Percentiles rank a stretch among this genome's conserved stretches.
Conservation (phyloP, 2,888 invertebrate species). For the Sphaerophoria rueppellii region DNA sequence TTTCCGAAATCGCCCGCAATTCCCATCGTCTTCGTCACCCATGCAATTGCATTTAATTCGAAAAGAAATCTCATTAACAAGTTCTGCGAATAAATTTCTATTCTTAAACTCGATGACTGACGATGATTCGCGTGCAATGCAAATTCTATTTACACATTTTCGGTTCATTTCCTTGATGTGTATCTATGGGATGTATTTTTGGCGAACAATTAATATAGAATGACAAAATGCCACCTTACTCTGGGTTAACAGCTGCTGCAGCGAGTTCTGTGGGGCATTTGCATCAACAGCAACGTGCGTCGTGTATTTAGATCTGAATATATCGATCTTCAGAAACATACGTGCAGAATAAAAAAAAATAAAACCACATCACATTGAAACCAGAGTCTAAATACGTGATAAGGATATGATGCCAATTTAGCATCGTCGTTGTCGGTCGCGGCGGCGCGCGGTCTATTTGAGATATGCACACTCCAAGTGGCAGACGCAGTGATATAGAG, state of each 20-base stretch:
- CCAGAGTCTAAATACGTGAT: constrained; percentile 22
- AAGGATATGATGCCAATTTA: constrained; percentile 30
- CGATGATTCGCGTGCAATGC: constrained; percentile 50
- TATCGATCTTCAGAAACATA: constrained; percentile 14
- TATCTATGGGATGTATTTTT: constrained; percentile 26
- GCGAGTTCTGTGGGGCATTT: not conserved
- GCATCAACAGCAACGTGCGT: not conserved
- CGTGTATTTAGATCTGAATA: not conserved
- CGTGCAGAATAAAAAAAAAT: constrained; percentile 24
- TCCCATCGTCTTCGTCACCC: not conserved
- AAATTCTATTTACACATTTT: constrained; percentile 54
- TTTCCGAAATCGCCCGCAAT: constrained; percentile 11
- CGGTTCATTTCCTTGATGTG: constrained; percentile 62
- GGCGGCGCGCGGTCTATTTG: constrained; percentile 15
- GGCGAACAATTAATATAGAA: constrained; percentile 51
- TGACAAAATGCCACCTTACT: constrained; percentile 43
- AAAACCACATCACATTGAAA: constrained; percentile 1
- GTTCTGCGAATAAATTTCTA: constrained; percentile 58
- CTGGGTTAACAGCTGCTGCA: constrained; percentile 52
- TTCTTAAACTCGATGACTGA: constrained; percentile 59
- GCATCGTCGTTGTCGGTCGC: not conserved
- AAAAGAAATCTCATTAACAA: constrained; percentile 53
- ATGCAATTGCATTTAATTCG: constrained; percentile 32
- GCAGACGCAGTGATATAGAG: not conserved
- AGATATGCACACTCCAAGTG: constrained; percentile 7